Conservation (phyloP, 64 coral and sea anemone species). For the Orbicella faveolata region DNA sequence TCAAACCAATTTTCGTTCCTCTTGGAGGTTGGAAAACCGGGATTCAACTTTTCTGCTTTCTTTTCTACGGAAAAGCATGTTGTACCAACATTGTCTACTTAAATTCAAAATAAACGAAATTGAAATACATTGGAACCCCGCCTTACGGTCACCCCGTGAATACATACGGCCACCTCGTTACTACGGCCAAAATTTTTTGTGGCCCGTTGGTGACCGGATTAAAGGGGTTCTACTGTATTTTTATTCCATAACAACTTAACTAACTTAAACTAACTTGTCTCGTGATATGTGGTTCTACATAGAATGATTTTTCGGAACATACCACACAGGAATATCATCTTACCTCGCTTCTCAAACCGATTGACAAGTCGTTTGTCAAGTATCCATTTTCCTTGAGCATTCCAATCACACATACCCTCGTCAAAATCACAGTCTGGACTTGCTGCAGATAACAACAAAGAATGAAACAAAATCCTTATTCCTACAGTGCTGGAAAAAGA, state of each 20-base stretch:
- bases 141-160: too few relatives aligned
- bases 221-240: too few relatives aligned
- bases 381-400: background rate
- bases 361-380: background rate
- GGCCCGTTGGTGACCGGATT: too few relatives aligned
- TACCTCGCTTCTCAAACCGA: background rate
- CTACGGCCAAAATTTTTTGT: too few relatives aligned
- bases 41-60: too few relatives aligned
- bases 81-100: too few relatives aligned
- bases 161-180: too few relatives aligned
- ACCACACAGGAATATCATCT: background rate
- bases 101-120: too few relatives aligned
- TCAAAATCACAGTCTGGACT: constrained; percentile 6
- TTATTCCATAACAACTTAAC: background rate
- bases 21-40: too few relatives aligned
- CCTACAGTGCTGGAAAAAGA: background rate
- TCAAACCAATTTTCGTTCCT: too few relatives aligned
- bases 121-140: too few relatives aligned
- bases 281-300: background rate
- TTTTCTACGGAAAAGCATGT: too few relatives aligned
- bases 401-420: background rate
- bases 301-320: background rate
- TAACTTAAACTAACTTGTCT: background rate
- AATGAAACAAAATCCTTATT: background rate
- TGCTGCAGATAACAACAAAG: background rate